Percentiles rank a stretch among this genome's conserved stretches.
phyloP scores from a whole-genome alignment of 2,888 invertebrate species.

The Drosophila phalerata region DNA sequence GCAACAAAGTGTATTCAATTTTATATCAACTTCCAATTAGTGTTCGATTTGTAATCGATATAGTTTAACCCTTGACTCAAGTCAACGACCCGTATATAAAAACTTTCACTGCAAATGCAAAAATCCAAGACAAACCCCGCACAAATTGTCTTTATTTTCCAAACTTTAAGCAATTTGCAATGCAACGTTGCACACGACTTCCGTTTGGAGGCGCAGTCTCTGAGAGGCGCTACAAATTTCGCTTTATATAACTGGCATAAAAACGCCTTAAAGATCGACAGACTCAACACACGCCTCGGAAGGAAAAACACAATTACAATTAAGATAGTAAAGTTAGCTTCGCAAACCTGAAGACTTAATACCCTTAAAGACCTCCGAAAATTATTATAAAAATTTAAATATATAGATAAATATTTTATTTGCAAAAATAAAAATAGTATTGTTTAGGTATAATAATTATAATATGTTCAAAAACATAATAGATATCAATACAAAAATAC shows the following conservation, averaged over 20 bases:
- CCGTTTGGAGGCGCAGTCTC: slow-evolving; percentile 49
- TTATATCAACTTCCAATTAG: neutral
- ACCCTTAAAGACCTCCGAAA: neutral
- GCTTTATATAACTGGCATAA: slow-evolving; percentile 60
- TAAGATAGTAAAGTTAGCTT: neutral
- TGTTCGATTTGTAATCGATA: neutral
- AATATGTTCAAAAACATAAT: neutral
- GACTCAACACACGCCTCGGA: slow-evolving; percentile 52
- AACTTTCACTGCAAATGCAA: slow-evolving; percentile 43
- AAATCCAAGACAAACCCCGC: slow-evolving; percentile 26
- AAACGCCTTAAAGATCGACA: slow-evolving; percentile 30
- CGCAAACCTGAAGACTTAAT: neutral
- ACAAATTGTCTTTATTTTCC: slow-evolving; percentile 44
- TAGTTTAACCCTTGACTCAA: slow-evolving; percentile 10
- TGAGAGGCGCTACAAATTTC: slow-evolving; percentile 28
- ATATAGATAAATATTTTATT: neutral
- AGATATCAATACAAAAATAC: neutral
- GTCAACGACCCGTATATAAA: slow-evolving; percentile 43
- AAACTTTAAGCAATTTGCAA: slow-evolving; percentile 62
- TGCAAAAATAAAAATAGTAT: neutral
- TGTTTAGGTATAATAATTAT: neutral
- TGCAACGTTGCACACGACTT: slow-evolving; percentile 78
- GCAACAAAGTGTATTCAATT: neutral
- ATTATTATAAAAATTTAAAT: neutral
- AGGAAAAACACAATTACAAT: slow-evolving; percentile 50